Evolutionary conservation across 2,113 vertebrate species (phyloP).

Genomic region (Acinonyx jubatus): DNA sequence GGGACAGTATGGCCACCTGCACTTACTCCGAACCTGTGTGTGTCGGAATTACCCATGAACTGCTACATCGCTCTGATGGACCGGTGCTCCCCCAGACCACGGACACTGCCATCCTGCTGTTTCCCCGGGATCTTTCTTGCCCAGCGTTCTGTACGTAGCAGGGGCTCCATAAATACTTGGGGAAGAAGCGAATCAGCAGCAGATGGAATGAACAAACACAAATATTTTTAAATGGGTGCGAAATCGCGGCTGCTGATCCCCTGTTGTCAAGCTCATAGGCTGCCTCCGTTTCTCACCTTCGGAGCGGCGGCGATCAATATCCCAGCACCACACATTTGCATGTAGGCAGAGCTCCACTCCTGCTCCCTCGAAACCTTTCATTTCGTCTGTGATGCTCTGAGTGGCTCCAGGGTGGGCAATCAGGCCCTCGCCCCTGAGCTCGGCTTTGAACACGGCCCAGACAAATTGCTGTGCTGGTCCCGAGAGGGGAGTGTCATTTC

Average conservation of each 20-base stretch:
- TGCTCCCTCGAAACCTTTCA: not conserved
- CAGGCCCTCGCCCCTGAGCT: not conserved
- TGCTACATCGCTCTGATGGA: not conserved
- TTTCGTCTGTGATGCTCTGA: not conserved
- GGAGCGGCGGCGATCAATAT: accelerated
- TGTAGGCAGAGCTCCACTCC: not conserved
- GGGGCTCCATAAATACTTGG: not conserved
- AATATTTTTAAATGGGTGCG: not conserved
- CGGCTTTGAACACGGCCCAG: conserved; percentile 42
- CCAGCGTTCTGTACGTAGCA: not conserved
- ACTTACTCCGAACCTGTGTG: accelerated
- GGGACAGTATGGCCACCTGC: accelerated
- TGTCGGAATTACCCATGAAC: not conserved
- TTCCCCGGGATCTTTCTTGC: no score
- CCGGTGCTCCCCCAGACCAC: not conserved
- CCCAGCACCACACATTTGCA: not conserved
- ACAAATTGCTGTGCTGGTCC: not conserved
- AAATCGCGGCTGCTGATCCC: not conserved
- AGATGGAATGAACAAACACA: not conserved
- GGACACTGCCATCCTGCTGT: no score
- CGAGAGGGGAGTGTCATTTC: conserved; percentile 37
- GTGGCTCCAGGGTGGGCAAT: conserved; percentile 32
- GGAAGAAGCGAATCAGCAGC: not conserved
- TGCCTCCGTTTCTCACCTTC: not conserved
- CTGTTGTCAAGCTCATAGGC: not conserved